Evolutionary conservation across 2,113 vertebrate species (phyloP).

Genomic region (Calyptomena viridis): DNA sequence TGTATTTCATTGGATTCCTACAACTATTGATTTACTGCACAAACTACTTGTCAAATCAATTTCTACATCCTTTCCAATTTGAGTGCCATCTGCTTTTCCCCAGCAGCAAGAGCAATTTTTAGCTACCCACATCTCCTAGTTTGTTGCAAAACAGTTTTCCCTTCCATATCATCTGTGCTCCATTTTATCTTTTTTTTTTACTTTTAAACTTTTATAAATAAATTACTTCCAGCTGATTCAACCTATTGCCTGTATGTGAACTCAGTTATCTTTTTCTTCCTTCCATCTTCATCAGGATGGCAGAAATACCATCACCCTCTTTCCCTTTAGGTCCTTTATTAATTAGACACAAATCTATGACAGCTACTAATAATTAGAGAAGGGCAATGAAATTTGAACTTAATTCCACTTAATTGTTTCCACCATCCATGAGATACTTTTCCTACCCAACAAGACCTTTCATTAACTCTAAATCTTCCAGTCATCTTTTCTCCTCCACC

Average conservation of each 20-base stretch:
- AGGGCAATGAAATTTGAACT: neutral
- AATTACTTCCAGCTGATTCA: neutral
- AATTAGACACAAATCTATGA: neutral
- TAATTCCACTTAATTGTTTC: neutral
- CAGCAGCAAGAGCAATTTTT: neutral
- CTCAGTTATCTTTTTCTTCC: neutral
- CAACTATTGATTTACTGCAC: neutral
- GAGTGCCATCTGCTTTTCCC: neutral
- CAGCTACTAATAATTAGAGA: neutral
- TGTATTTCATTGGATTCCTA: neutral
- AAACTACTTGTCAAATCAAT: neutral
- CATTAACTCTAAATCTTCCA: neutral
- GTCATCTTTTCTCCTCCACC: neutral
- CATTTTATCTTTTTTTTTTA: neutral
- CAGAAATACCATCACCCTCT: neutral
- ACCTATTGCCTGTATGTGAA: neutral
- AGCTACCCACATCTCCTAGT: neutral
- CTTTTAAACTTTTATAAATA: neutral
- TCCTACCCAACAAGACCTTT: neutral
- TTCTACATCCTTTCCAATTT: neutral
- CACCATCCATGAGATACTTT: neutral
- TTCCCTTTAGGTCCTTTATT: neutral
- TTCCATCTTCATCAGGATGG: neutral
- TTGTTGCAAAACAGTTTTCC: neutral
- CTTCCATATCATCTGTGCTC: neutral